Evolutionary conservation across 2,113 vertebrate genomes (phyloP), one percentile per base, ranked within the genome.

Genomic region (Aramus guarauna): DNA sequence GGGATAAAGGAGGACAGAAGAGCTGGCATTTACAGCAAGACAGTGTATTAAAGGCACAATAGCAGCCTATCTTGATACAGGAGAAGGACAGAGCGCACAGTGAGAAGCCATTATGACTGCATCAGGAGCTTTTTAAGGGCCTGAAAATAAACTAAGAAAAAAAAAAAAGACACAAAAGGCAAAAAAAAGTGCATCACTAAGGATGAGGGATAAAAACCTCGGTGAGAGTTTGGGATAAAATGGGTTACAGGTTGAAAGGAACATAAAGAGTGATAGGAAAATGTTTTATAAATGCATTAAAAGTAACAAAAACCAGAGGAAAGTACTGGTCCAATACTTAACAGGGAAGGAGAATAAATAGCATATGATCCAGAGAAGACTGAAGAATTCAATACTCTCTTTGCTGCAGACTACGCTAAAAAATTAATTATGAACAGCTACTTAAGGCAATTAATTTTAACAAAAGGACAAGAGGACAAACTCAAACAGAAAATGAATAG

Each of bases 91-190:
- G 88, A 90, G 37, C 94, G 81, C 81, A 94, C 90, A 90, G 88
- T 80, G 21, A 96, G 93, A 90, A 90, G 34, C 88, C 90, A 95
- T 95, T 95, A 96, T 62, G 59, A 84, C 82, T 95, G 85, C 88
- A 95, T 96, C 90, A 95, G 53, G 66, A 88, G 85, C 74, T 83
- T 73, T 97, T 92, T 58, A 90, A 94, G 75, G 47, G 59, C 50
- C 93, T 0, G 0, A 94, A 95, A 96, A 94, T 95, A 94, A 96
- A 96, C 82, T 93, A 82, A 92, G 36, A 17, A 68, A 79, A 81
- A 82, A 41, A 75, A 79, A 95, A 82, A 55, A 26, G 22, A 69
- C 58, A 93, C 24, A 96, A 94, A 93, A 88, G 53, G 76, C 12
- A 7, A 41, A 79, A 81, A 91, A 82, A n/a, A 6, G 22, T 56